Conservation (phyloP, 2,113 vertebrate genomes). For the Etheostoma spectabile region DNA sequence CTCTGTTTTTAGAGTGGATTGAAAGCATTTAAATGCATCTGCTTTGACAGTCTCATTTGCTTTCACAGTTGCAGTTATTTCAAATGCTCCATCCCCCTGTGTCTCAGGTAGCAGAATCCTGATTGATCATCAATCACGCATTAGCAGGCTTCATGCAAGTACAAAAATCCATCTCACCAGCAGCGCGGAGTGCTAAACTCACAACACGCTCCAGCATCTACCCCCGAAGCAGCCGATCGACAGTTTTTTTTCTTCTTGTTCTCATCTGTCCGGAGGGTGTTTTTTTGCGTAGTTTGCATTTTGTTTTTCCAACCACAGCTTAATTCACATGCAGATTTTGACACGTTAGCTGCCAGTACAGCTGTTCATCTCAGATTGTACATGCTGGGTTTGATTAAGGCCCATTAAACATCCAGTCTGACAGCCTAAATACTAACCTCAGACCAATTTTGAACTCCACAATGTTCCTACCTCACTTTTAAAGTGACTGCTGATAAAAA, state of each 20-base stretch:
- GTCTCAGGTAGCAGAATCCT: slow-evolving; percentile 46
- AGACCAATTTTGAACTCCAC: no score
- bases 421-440: not conserved
- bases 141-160: slow-evolving; percentile 39
- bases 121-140: slow-evolving; percentile 62
- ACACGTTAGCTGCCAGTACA: slow-evolving; percentile 37
- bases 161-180: slow-evolving; percentile 29
- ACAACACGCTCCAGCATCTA: slow-evolving; percentile 15
- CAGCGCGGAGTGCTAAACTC: slow-evolving; percentile 11
- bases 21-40: not conserved
- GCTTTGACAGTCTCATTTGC: slow-evolving; percentile 2
- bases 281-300: slow-evolving; percentile 36
- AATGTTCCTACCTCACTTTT: not conserved
- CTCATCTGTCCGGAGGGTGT: slow-evolving; percentile 8
- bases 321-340: slow-evolving; percentile 39
- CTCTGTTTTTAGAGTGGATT: not conserved
- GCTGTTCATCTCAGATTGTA: slow-evolving; percentile 28
- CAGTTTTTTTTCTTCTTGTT: slow-evolving; percentile 6
- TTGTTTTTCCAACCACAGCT: slow-evolving; percentile 50
- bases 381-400: slow-evolving; percentile 2
- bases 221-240: not conserved
- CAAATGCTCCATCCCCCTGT: not conserved
- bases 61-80: slow-evolving; percentile 43
- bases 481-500: not conserved
- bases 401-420: not conserved